phyloP scores from a whole-genome alignment of 2,888 invertebrate species.

The Peribatodes rhomboidaria region DNA sequence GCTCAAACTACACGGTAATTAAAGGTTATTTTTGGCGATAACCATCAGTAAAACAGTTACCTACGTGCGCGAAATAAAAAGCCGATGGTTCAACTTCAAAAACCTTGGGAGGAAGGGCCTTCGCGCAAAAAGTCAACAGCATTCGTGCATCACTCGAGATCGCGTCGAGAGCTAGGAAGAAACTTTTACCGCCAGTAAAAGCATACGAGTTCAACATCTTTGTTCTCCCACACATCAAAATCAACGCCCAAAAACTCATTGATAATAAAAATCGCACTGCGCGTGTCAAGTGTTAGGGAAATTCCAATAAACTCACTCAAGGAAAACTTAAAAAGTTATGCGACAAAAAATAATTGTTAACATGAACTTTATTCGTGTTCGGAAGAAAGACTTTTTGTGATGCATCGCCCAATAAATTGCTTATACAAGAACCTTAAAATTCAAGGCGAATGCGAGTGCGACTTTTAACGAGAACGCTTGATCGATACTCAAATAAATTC shows the following conservation, averaged over 20 bases:
- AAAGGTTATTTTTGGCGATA: conserved; percentile 86
- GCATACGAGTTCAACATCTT: background rate
- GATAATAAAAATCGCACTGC: conserved; percentile 1
- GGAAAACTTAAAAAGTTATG: conserved; percentile 40
- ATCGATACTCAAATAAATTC: conserved; percentile 70
- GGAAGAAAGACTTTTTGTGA: conserved; percentile 60
- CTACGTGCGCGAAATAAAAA: conserved; percentile 81
- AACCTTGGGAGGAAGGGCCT: conserved; percentile 76
- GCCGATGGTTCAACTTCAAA: conserved; percentile 70
- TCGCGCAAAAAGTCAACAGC: conserved; percentile 72
- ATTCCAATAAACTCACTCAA: conserved; percentile 25
- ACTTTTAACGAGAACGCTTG: conserved; percentile 58
- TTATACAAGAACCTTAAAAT: conserved; percentile 59
- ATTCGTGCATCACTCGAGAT: conserved; percentile 59
- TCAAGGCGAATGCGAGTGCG: conserved; percentile 60
- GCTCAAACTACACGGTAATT: conserved; percentile 84
- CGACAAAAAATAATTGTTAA: conserved; percentile 52
- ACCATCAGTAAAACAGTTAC: conserved; percentile 85
- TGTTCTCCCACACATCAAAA: background rate
- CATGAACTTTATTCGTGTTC: conserved; percentile 57
- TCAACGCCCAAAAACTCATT: background rate
- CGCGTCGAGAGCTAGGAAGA: conserved; percentile 51
- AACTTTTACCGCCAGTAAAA: conserved; percentile 33
- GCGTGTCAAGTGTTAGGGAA: conserved; percentile 17
- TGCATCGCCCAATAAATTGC: conserved; percentile 68